Base-by-base conservation (phyloP, 2,888 invertebrate species). In the Fabriciana adippe region DNA sequence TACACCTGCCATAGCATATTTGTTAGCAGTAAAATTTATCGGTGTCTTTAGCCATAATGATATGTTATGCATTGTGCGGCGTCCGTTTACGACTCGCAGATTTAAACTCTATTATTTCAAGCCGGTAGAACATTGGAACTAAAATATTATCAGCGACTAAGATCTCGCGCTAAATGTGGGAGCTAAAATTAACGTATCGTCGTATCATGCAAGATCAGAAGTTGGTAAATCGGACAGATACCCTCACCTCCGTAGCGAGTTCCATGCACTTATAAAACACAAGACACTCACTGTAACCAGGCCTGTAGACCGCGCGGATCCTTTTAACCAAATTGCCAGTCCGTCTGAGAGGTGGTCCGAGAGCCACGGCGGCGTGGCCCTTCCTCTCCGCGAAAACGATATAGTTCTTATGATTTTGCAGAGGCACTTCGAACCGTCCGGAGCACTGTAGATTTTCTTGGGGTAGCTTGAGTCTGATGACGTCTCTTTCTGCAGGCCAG, bases 261-360 rank as follows among this genome's bases (percentile, higher is more conserved):
- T 77, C 80, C 84, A 81, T 80, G 81, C 79, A 81, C 76, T 72
- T 73, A 75, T 68, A 74, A 76, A 76, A 75, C 84, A 84, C 83
- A 78, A 82, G 75, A 74, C 90, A 92, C 92, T 92, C 92, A 92
- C 92, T 91, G 89, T 92, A 92, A 75, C 89, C 89, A 68, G 86
- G 84, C 84, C 84, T 85, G 91, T 91, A 92, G 90, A 92, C 92
- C 65, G 91, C 90, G 70, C 89, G 86, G 76, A 92, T 87, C 84
- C 92, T 84, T 81, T 87, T 83, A 69, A 89, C 79, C 81, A 92
- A 82, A 78, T 89, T 88, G 75, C 81, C 80, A 74, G 90, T 90
- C 79, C 89, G 81, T 79, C 86, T 83, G 75, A 92, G 82, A 75
- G 92, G 92, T 73, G 92, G 92, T 60, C 92, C 92, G 61, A 92